phyloP scores from a whole-genome alignment of 2,113 vertebrate genomes.

The Clarias macrocephalus region DNA sequence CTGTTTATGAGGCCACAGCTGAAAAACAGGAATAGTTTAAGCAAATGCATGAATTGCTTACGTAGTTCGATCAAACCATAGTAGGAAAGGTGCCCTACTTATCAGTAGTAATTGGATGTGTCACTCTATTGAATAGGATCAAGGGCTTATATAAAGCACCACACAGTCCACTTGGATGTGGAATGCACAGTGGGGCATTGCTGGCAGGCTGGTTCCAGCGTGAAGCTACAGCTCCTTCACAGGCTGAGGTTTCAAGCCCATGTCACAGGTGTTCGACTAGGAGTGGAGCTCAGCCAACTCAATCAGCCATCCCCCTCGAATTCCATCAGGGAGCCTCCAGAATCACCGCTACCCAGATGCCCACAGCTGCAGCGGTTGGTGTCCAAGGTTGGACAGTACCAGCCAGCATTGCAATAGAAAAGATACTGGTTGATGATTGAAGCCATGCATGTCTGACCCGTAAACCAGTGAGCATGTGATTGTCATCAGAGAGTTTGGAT shows the following conservation, averaged over 20 bases:
- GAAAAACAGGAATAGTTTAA: background rate
- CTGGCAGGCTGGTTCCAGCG: conserved; percentile 5
- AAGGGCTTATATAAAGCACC: background rate
- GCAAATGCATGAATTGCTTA: background rate
- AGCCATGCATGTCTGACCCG: conserved; percentile 11
- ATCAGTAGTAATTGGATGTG: background rate
- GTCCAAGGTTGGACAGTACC: conserved; percentile 16
- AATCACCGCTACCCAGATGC: conserved; percentile 21
- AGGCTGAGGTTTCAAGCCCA: conserved; percentile 25
- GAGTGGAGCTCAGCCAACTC: conserved; percentile 31
- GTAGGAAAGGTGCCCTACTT: background rate
- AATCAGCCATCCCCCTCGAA: conserved; percentile 36
- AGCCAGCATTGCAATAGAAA: background rate
- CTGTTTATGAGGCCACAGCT: background rate
- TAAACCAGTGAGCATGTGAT: background rate
- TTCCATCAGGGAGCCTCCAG: conserved; percentile 39
- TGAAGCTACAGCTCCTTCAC: conserved; percentile 28
- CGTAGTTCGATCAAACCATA: background rate
- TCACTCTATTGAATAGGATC: background rate
- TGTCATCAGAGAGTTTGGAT: conserved; percentile 7
- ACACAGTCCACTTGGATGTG: background rate
- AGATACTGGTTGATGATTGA: conserved; percentile 33
- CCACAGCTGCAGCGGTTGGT: conserved; percentile 44
- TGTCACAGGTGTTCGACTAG: conserved; percentile 48
- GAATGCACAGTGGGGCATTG: background rate